Percentiles rank a stretch among this genome's conserved stretches.
These are phyloP conservation scores for Uropetala carovei DNA, from an alignment of 2,888 invertebrate species.

Conservation along the genomic window DNA sequence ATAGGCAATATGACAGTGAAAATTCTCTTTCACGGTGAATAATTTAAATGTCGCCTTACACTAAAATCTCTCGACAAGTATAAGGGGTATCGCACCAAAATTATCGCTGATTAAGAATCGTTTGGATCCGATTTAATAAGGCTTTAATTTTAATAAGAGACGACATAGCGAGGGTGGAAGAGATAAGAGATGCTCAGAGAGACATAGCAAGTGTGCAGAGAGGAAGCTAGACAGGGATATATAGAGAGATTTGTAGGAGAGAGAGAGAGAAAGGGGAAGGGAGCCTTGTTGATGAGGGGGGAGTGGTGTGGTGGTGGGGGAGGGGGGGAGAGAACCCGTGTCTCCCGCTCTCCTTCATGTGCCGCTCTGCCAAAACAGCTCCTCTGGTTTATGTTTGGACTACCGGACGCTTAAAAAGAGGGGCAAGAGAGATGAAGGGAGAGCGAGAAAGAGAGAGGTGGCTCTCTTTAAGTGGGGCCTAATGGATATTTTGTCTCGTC, in stretches of 20 bases:
- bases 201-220: too few species aligned
- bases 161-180: too few species aligned
- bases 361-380: slow-evolving; percentile 54
- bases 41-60: too few species aligned
- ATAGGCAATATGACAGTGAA: too few species aligned
- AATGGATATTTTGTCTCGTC: slow-evolving; percentile 61
- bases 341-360: slow-evolving; percentile 1
- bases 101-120: too few species aligned
- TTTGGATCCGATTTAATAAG: too few species aligned
- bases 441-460: background rate
- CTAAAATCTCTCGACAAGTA: too few species aligned
- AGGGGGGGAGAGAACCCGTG: background rate
- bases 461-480: slow-evolving; percentile 56
- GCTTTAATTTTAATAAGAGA: too few species aligned
- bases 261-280: background rate
- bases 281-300: background rate
- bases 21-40: too few species aligned
- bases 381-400: slow-evolving; percentile 64
- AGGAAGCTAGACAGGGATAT: background rate
- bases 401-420: slow-evolving; percentile 55
- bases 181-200: too few species aligned
- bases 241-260: background rate
- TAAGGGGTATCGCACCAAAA: too few species aligned
- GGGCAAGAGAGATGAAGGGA: background rate
- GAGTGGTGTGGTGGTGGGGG: background rate